Conservation (phyloP, 2,888 invertebrate species). For the Agrilus mali region DNA sequence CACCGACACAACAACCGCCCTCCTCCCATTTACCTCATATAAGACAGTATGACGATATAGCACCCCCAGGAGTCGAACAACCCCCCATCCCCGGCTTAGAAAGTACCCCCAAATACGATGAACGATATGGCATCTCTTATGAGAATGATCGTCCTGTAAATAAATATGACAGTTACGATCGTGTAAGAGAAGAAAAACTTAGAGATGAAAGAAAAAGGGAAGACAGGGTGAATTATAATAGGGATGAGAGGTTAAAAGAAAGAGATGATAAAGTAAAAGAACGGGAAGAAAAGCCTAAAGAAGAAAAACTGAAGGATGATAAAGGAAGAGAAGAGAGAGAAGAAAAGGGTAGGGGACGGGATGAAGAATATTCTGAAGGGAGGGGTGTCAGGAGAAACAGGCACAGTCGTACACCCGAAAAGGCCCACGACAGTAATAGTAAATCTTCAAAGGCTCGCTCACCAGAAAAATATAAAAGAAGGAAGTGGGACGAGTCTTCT, state of each 20-base stretch:
- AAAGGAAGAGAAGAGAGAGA: slow-evolving; percentile 5
- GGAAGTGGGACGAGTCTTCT: slow-evolving; percentile 22
- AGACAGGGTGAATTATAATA: slow-evolving; percentile 11
- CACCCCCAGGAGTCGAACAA: slow-evolving; percentile 49
- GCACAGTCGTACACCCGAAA: slow-evolving; percentile 17
- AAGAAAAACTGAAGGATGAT: slow-evolving; percentile 11
- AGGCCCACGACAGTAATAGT: slow-evolving; percentile 14
- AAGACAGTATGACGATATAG: slow-evolving; percentile 39
- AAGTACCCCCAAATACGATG: slow-evolving; percentile 38
- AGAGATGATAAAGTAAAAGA: slow-evolving; percentile 32
- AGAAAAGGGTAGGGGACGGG: slow-evolving; percentile 24
- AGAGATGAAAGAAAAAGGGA: slow-evolving; percentile 4
- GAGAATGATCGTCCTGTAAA: slow-evolving; percentile 10
- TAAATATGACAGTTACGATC: slow-evolving; percentile 6
- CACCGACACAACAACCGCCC: slow-evolving; percentile 17
- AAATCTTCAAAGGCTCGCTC: slow-evolving; percentile 10
- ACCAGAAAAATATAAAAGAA: slow-evolving; percentile 27
- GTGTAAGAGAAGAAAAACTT: slow-evolving; percentile 2
- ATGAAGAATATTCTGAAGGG: slow-evolving; percentile 34
- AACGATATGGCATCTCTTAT: slow-evolving; percentile 10
- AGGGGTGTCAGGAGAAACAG: slow-evolving; percentile 29
- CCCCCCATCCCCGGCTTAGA: slow-evolving; percentile 51
- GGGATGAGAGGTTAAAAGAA: slow-evolving; percentile 20
- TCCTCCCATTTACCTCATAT: slow-evolving; percentile 18
- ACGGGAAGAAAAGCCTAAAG: slow-evolving; percentile 26